Conservation (phyloP, 1,140 invertebrate species). For the Philotrypesis tridentata region DNA sequence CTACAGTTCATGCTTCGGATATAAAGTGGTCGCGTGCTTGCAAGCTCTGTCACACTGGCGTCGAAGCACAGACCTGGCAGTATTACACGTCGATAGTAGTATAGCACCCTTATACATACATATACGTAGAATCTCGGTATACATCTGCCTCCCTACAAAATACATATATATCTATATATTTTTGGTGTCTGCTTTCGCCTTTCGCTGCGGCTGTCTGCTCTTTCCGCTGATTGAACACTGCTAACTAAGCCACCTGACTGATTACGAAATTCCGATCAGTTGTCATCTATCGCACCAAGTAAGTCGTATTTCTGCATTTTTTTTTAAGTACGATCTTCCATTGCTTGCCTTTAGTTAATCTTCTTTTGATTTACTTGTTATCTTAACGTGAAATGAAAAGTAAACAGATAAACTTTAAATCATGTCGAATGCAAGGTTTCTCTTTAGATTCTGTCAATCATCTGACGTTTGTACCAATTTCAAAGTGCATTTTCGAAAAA, state of each 20-base stretch:
- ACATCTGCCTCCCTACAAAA: too few relatives aligned
- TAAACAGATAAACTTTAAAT: too few relatives aligned
- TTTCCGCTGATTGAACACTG: neutral
- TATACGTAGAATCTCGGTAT: too few relatives aligned
- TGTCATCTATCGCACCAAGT: neutral
- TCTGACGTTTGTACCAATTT: too few relatives aligned
- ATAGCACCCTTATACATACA: neutral
- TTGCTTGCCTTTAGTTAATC: too few relatives aligned
- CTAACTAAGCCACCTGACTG: constrained; percentile 39
- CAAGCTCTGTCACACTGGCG: constrained; percentile 67
- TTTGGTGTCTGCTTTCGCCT: neutral
- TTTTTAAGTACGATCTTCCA: neutral
- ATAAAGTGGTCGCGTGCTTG: constrained; percentile 71
- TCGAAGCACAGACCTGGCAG: constrained; percentile 55
- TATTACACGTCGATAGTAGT: constrained; percentile 31
- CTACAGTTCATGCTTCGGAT: constrained; percentile 56
- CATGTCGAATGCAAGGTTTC: too few relatives aligned
- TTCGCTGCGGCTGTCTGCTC: neutral
- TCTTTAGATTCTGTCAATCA: too few relatives aligned
- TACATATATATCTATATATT: too few relatives aligned
- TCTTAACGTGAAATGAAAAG: too few relatives aligned
- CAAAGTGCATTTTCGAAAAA: too few relatives aligned
- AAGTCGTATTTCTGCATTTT: neutral
- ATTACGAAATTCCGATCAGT: neutral
- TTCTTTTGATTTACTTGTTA: too few relatives aligned